Evolutionary conservation across 2,797 vertebrate genomes (phyloP).

Genomic region (Macrochelys suwanniensis): DNA sequence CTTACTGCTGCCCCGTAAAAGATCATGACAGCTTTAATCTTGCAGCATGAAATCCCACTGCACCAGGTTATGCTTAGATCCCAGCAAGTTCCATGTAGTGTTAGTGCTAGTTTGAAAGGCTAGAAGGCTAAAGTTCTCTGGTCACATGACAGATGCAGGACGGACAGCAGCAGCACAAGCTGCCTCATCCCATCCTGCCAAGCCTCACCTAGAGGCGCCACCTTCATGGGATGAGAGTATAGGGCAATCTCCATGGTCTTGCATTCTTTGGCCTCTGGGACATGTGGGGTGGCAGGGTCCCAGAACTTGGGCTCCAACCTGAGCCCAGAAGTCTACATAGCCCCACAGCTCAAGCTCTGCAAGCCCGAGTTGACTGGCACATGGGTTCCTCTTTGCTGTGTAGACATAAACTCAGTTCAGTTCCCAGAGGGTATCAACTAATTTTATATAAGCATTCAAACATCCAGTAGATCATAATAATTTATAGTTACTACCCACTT

Average conservation of each 20-base stretch:
- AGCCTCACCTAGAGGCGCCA: background rate
- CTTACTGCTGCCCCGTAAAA: background rate
- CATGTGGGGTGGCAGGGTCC: background rate
- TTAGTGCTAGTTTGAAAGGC: background rate
- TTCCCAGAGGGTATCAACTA: background rate
- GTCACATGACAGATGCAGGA: background rate
- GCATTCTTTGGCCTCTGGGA: background rate
- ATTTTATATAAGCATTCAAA: background rate
- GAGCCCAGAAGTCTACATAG: background rate
- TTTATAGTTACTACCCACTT: background rate
- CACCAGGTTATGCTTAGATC: background rate
- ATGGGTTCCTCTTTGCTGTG: background rate
- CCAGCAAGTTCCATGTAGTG: accelerated
- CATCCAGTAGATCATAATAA: background rate
- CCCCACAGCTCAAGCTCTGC: background rate
- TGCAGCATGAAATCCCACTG: accelerated
- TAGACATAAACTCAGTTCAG: background rate
- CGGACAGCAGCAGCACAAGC: background rate
- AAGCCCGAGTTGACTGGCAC: background rate
- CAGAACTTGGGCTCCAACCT: background rate
- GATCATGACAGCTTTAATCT: slow-evolving; percentile 24
- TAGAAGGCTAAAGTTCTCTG: background rate
- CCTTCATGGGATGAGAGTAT: background rate
- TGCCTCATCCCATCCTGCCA: background rate
- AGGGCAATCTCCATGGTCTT: background rate